A percentile compares a stretch with the other conserved stretches of the same genome.
These are phyloP conservation scores for Hirtodrosophila alboralis DNA, from an alignment of 2,888 invertebrate species.

Conservation along the genomic window DNA sequence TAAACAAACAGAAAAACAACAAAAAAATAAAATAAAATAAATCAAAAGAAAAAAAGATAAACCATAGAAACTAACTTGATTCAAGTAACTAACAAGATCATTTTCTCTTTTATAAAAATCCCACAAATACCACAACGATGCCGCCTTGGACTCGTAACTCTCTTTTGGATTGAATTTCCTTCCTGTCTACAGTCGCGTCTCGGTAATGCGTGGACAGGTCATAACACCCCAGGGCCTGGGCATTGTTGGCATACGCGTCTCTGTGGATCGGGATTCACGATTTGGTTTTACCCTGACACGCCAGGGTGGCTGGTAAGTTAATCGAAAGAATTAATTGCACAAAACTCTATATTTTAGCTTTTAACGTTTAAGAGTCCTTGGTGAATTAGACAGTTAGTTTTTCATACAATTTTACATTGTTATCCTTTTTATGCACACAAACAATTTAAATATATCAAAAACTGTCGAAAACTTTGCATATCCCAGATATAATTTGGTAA, in stretches of 20 bases:
- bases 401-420: too few species aligned
- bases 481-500: too few species aligned
- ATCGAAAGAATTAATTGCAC: background rate
- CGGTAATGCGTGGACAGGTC: slow-evolving; percentile 99
- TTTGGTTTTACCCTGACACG: slow-evolving; percentile 98
- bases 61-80: slow-evolving; percentile 14
- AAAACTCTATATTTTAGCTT: background rate
- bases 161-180: background rate
- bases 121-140: slow-evolving; percentile 2
- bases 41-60: too few species aligned
- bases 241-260: slow-evolving; percentile 98
- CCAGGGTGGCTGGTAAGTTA: slow-evolving; percentile 96
- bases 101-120: slow-evolving; percentile 60
- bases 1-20: slow-evolving; percentile 30
- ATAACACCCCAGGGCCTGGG: slow-evolving; percentile 97
- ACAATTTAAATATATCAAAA: too few species aligned
- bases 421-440: too few species aligned
- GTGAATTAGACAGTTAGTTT: too few species aligned
- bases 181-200: slow-evolving; percentile 92
- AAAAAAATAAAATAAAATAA: slow-evolving; percentile 12
- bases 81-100: slow-evolving; percentile 55
- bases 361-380: too few species aligned
- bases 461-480: too few species aligned
- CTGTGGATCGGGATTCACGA: slow-evolving; percentile 95
- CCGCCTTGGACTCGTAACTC: background rate